Evolutionary conservation across 2,113 vertebrate species (phyloP), one percentile per base, ranked within the genome.

Genomic region (Crocuta crocuta): DNA sequence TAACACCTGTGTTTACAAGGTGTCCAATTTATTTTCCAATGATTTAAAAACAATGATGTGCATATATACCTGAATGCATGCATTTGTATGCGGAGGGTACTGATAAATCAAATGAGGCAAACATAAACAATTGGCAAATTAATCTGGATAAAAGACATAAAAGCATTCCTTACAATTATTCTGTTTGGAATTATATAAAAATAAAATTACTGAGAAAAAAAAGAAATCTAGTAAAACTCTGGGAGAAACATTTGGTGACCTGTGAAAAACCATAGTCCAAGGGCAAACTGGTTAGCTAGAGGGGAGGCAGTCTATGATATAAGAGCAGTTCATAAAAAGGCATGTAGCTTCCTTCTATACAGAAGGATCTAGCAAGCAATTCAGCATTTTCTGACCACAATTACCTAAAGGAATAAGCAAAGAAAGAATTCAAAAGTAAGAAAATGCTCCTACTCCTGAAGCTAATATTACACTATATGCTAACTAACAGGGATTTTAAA

Each of bases 331-430:
- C 43, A 19, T 61, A 81, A 73, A 19, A 84, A 92, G 43, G 84
- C n/a, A 93, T 12, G 55, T 80, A 61, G 43, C 12, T 90, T 94
- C 61, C 53, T 63, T 94, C 90, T 53, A 4, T 9, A 84, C 13
- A 90, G 33, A 71, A 90, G 23, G 15, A 23, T 23, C 26, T n/a
- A 74, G 12, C 11, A 76, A 76, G 39, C 33, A 91, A 87, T 58
- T 76, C 55, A 58, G 53, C 48, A 81, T 58, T 85, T 97, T 95
- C 85, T 87, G 39, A 94, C 61, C 48, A 87, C 65, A 97, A 81
- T 24, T 66, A 86, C 9, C 31, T 13, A 10, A 95, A 91, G 21
- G 28, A 70, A 70, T 19, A 23, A 91, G 33, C 68, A 70, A 87
- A 68, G 23, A 86, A 85, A 13, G 19, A 87, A 87, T n/a, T 91